Base-by-base conservation (phyloP, 1,140 invertebrate species). In the Pararge aegeria region DNA sequence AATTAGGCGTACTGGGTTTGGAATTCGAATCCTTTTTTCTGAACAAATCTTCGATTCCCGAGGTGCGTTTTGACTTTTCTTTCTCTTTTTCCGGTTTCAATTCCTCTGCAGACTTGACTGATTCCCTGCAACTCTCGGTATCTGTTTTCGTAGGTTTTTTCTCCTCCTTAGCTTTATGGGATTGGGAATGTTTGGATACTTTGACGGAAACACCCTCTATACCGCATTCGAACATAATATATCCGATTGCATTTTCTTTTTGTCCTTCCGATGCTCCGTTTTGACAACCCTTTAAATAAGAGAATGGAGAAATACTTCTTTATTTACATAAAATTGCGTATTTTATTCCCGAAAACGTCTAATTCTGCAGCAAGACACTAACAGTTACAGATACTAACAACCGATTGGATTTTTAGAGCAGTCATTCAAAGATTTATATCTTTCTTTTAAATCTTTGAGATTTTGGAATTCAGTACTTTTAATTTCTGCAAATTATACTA, bases 181-280 rank as follows among this genome's bases (percentile, higher is more conserved):
- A 95, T 61, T 94, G 94, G 1, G 94, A 95, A 62, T 90, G 92
- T 70, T 94, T 93, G 0, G 94, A 93, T n/a, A 96, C 93, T 83
- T 96, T 97, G 0, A 98, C 88, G 29, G 94, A 94, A 9, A 98
- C 94, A 13, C 97, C 96, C 91, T 99, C 97, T 1, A 98, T 87
- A 0, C 98, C 98, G 87, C 96, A 97, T 86, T 99, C 98, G 82
- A 98, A 98, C 97, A 99, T 98, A 49, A 99, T 98, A 77, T 97
- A 98, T 18, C 97, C 97, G 44, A 97, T 92, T 69, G 94, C 94
- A 61, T 95, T 95, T 61, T 95, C 86, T 44, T 86, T 87, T 63
- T 85, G 81, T 12, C 63, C 62, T n/a, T 89, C 83, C 7, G 70
- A 55, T 44, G 70, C 54, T 38, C 75, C 73, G 29, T 83, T 87